Evolutionary conservation across 2,888 invertebrate genomes (phyloP).

Genomic region (Clusia tigrina): DNA sequence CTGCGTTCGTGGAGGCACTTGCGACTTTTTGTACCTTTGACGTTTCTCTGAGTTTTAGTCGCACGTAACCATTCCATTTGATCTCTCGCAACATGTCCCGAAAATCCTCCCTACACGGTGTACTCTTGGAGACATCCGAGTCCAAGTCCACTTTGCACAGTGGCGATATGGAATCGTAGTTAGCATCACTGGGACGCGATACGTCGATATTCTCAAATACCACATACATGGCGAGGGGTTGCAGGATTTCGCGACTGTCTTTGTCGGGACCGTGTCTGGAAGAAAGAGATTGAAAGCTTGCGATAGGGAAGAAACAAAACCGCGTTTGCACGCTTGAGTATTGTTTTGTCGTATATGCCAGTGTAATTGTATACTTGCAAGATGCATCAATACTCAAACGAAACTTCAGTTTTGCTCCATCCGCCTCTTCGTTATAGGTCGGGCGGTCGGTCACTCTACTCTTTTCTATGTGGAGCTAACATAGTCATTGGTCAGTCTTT

Average conservation of each 20-base stretch:
- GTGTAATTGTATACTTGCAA: neutral
- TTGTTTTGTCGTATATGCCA: too few species aligned
- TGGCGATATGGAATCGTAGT: constrained; percentile 64
- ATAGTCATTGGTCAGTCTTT: too few species aligned
- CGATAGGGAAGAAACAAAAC: neutral
- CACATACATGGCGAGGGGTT: constrained; percentile 72
- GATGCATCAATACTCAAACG: too few species aligned
- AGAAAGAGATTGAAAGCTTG: too few species aligned
- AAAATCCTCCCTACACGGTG: constrained; percentile 52
- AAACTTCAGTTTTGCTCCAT: too few species aligned
- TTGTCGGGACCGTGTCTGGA: constrained; percentile 63
- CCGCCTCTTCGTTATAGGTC: too few species aligned
- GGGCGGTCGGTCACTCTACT: too few species aligned
- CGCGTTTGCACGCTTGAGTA: neutral
- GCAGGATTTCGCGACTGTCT: constrained; percentile 67
- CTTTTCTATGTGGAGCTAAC: too few species aligned
- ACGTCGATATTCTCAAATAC: constrained; percentile 79
- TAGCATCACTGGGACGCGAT: constrained; percentile 70
- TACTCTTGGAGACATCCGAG: constrained; percentile 55
- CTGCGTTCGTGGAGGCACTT: constrained; percentile 28
- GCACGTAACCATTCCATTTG: constrained; percentile 61
- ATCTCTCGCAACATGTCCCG: constrained; percentile 47
- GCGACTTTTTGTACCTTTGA: constrained; percentile 19
- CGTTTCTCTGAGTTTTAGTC: constrained; percentile 55
- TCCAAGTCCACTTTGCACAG: constrained; percentile 72